Evolutionary conservation across 2,113 vertebrate genomes (phyloP).

Genomic region (Murina feae): DNA sequence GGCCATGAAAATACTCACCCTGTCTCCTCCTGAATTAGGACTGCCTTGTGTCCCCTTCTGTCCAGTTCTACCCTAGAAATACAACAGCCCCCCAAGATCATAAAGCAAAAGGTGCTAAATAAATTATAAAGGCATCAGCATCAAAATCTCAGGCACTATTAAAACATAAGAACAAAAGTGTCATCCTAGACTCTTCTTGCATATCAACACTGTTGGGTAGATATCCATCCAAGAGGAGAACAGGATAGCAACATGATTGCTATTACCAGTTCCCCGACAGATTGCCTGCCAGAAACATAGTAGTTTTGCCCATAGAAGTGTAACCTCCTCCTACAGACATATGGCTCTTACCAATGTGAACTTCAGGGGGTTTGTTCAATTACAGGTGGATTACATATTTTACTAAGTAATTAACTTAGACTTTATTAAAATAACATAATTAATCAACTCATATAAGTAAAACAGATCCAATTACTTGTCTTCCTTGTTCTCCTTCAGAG

Average conservation of each 20-base stretch:
- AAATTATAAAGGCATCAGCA: background rate
- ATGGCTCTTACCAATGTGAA: background rate
- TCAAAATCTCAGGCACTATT: background rate
- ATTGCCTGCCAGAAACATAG: background rate
- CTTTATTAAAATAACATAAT: background rate
- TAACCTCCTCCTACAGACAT: background rate
- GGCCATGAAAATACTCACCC: slow-evolving; percentile 39
- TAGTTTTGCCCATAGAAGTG: background rate
- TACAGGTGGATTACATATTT: background rate
- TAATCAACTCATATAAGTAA: background rate
- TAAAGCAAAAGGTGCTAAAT: background rate
- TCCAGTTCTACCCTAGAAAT: slow-evolving; percentile 63
- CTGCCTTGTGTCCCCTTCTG: slow-evolving; percentile 25
- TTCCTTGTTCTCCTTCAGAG: slow-evolving; percentile 58
- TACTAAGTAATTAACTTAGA: background rate
- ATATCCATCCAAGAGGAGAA: background rate
- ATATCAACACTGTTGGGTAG: background rate
- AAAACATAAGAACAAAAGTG: background rate
- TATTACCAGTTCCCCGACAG: background rate
- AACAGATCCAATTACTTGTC: slow-evolving; percentile 55
- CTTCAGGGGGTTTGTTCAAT: background rate
- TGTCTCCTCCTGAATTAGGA: background rate
- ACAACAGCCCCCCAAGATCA: background rate
- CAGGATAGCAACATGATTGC: background rate
- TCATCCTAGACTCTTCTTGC: background rate